These are phyloP conservation scores for Falco biarmicus DNA, from an alignment of 2,797 vertebrate genomes.

Conservation along the genomic window DNA sequence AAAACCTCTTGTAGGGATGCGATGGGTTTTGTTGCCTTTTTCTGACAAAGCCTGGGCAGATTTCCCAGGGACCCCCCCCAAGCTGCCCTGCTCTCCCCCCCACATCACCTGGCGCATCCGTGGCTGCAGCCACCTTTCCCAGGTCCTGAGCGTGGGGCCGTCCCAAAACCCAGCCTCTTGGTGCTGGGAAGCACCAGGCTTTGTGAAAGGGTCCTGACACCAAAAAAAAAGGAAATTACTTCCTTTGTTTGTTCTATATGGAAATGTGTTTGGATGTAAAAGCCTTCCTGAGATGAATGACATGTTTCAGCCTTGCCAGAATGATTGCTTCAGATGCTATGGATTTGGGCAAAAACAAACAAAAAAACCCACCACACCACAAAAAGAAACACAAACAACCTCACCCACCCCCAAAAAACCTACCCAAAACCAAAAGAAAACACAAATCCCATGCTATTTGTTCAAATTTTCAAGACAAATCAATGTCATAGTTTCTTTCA, in stretches of 20 bases:
- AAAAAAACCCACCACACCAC: neutral
- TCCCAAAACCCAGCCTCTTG: fast-evolving
- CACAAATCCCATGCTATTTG: neutral
- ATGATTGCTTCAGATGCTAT: neutral
- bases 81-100: neutral
- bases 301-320: neutral
- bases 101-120: fast-evolving
- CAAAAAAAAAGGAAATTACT: neutral
- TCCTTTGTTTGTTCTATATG: neutral
- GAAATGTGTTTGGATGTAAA: neutral
- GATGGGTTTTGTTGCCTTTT: neutral
- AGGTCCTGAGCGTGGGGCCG: fast-evolving
- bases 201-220: fast-evolving
- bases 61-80: neutral
- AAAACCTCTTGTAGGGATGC: fast-evolving
- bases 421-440: fast-evolving
- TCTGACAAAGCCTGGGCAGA: neutral
- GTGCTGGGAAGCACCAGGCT: fast-evolving
- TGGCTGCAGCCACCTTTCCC: neutral
- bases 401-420: no score
- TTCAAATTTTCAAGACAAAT: neutral
- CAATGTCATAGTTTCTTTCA: neutral
- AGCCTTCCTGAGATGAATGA: neutral
- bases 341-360: neutral
- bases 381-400: neutral